Conservation (phyloP, 2,888 invertebrate genomes). For the Campaea margaritaria region DNA sequence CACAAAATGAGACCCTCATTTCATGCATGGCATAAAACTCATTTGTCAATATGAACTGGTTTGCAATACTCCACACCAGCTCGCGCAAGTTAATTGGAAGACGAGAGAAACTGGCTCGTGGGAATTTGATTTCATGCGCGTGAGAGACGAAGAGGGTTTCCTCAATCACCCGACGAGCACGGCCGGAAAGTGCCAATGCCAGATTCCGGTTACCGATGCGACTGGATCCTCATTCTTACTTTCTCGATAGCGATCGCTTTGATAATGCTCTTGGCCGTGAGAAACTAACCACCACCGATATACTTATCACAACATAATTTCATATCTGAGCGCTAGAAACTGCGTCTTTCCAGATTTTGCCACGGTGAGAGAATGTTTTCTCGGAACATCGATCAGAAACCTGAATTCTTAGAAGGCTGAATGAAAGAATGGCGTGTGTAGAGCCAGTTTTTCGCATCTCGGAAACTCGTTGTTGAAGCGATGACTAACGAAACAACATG, state of each 20-base stretch:
- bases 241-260: conserved; percentile 60
- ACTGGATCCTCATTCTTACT: conserved; percentile 53
- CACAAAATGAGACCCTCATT: not conserved
- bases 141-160: conserved; percentile 77
- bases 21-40: conserved; percentile 1
- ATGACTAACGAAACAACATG: conserved; percentile 31
- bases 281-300: conserved; percentile 41
- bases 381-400: conserved; percentile 28
- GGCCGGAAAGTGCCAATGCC: conserved; percentile 65
- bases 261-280: conserved; percentile 50
- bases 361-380: conserved; percentile 20
- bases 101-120: conserved; percentile 72
- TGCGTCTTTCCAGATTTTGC: conserved; percentile 8
- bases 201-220: conserved; percentile 60
- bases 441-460: conserved; percentile 29
- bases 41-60: conserved; percentile 12
- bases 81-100: conserved; percentile 59
- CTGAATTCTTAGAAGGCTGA: conserved; percentile 23
- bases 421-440: conserved; percentile 26
- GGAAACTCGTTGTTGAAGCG: conserved; percentile 14
- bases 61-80: conserved; percentile 37
- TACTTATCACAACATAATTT: conserved; percentile 23
- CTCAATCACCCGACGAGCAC: conserved; percentile 51
- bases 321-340: conserved; percentile 8
- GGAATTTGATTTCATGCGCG: conserved; percentile 75